phyloP scores from a whole-genome alignment of 2,888 invertebrate species.

The Cosmorhoe ocellata region DNA sequence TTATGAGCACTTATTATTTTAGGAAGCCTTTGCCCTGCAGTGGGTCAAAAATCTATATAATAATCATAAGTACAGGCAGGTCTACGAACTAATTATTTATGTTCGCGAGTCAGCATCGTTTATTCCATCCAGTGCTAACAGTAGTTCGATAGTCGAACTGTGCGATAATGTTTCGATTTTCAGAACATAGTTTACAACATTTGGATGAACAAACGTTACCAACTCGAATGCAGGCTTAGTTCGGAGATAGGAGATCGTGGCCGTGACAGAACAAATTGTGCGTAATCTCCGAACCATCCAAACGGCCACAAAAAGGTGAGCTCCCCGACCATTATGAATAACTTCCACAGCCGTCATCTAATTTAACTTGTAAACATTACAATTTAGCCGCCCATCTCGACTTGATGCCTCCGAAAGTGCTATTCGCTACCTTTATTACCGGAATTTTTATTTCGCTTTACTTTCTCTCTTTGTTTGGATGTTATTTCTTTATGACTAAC shows the following conservation, averaged over 20 bases:
- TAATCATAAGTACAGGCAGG: too few relatives aligned
- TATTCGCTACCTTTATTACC: constrained; percentile 65
- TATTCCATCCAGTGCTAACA: too few relatives aligned
- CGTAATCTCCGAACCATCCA: constrained; percentile 50
- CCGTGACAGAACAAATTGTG: constrained; percentile 55
- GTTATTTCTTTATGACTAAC: constrained; percentile 60
- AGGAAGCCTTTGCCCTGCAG: too few relatives aligned
- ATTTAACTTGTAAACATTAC: constrained; percentile 79
- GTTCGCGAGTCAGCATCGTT: too few relatives aligned
- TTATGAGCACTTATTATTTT: too few relatives aligned
- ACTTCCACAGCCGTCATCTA: constrained; percentile 68
- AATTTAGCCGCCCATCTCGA: constrained; percentile 71
- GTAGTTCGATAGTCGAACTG: too few relatives aligned
- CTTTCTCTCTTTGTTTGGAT: constrained; percentile 54
- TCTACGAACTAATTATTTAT: too few relatives aligned
- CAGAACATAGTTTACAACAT: too few relatives aligned
- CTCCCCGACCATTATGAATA: constrained; percentile 62
- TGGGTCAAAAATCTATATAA: too few relatives aligned
- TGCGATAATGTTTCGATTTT: too few relatives aligned
- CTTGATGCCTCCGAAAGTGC: constrained; percentile 70
- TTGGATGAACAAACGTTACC: too few relatives aligned
- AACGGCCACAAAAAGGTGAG: constrained; percentile 63
- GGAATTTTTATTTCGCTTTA: constrained; percentile 63
- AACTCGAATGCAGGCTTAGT: too few relatives aligned
- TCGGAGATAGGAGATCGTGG: constrained; percentile 17